Conservation (phyloP, 2,888 invertebrate genomes). For the Dryadula phaetusa region DNA sequence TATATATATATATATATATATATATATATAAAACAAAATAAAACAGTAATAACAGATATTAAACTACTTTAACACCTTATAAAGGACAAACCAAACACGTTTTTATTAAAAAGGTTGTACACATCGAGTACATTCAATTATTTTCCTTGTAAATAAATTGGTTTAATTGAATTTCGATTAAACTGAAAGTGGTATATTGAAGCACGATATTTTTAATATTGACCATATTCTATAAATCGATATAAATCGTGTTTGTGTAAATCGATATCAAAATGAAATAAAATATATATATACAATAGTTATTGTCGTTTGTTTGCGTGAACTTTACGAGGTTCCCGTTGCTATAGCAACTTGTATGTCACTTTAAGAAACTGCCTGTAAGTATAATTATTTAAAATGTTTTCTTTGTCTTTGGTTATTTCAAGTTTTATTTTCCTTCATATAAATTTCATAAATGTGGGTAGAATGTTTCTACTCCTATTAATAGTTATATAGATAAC, state of each 20-base stretch:
- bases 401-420: too few species aligned
- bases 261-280: too few species aligned
- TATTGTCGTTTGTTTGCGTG: too few species aligned
- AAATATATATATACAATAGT: too few species aligned
- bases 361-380: background rate
- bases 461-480: too few species aligned
- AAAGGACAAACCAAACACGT: constrained; percentile 36
- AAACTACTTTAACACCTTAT: constrained; percentile 8
- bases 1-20: background rate
- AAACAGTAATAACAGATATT: constrained; percentile 5
- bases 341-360: too few species aligned
- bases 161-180: constrained; percentile 11
- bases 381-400: too few species aligned
- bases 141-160: constrained; percentile 13
- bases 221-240: background rate
- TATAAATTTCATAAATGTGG: too few species aligned
- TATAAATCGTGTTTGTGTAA: too few species aligned
- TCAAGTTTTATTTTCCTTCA: too few species aligned
- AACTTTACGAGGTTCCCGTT: too few species aligned
- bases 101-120: constrained; percentile 24
- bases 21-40: background rate
- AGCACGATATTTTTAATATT: background rate
- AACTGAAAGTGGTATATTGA: background rate
- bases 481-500: constrained; percentile 3
- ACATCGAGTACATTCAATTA: constrained; percentile 4